A percentile compares a stretch with the other conserved stretches of the same genome.
These are phyloP conservation scores for Cordilura impudica DNA, from an alignment of 2,888 invertebrate genomes.

Conservation along the genomic window DNA sequence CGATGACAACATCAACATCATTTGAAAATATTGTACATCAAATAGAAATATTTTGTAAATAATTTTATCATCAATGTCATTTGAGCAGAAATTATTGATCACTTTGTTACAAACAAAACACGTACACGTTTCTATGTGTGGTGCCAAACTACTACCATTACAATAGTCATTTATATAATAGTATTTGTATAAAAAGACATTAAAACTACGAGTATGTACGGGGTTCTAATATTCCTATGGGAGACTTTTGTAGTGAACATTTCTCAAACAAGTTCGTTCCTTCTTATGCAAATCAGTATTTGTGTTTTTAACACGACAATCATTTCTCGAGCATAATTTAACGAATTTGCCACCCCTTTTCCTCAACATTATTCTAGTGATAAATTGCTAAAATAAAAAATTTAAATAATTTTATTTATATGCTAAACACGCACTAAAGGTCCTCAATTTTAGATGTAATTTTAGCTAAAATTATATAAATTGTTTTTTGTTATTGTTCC, in stretches of 20 bases:
- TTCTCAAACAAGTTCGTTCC: constrained; percentile 1
- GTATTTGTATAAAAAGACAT: not conserved
- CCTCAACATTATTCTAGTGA: constrained; percentile 50
- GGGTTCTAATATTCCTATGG: not conserved
- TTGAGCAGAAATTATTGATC: constrained; percentile 47
- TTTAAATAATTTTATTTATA: constrained; percentile 48
- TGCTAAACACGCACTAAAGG: constrained; percentile 43
- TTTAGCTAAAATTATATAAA: constrained; percentile 43
- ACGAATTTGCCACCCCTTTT: constrained; percentile 30
- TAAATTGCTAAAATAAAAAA: constrained; percentile 43
- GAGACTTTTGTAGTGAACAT: not conserved
- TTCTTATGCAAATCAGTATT: constrained; percentile 52
- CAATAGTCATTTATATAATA: not conserved
- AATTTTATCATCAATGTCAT: constrained; percentile 38
- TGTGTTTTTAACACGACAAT: constrained; percentile 4
- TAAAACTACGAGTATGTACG: not conserved
- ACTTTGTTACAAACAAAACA: constrained; percentile 18
- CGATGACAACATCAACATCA: not conserved
- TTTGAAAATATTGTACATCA: not conserved
- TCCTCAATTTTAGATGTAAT: constrained; percentile 37
- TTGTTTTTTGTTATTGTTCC: constrained; percentile 15
- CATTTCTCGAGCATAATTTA: not conserved
- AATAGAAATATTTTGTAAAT: constrained; percentile 31
- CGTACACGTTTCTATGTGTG: not conserved
- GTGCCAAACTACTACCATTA: not conserved